A percentile compares a stretch with the other conserved stretches of the same genome.
Evolutionary conservation across 2,888 invertebrate genomes (phyloP).

Genomic region (Nasonovia ribisnigri): DNA sequence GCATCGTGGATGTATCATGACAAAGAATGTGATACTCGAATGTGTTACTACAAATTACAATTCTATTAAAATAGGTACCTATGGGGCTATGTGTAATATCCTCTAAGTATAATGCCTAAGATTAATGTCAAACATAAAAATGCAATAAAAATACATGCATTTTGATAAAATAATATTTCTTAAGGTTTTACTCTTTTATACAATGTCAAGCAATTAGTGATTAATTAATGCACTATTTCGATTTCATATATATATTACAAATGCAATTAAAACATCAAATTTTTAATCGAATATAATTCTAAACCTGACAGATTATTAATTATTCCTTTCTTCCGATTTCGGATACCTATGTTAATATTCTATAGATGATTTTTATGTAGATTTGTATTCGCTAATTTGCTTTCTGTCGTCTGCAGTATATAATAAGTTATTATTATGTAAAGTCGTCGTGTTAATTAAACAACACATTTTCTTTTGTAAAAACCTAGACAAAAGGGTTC

Average conservation of each 20-base stretch:
- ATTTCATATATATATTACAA: background rate
- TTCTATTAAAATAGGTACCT: background rate
- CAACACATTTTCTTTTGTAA: background rate
- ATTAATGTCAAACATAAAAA: constrained; percentile 7
- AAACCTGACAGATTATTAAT: constrained; percentile 2
- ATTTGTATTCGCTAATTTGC: background rate
- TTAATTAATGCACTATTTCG: background rate
- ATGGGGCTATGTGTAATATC: background rate
- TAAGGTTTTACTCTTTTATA: background rate
- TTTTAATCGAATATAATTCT: background rate
- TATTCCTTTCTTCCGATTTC: background rate
- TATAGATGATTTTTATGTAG: background rate
- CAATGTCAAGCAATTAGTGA: background rate
- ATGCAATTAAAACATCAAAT: background rate
- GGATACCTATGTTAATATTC: background rate
- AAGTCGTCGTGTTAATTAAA: background rate
- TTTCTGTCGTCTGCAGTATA: background rate
- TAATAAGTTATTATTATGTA: background rate
- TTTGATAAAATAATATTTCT: constrained; percentile 14
- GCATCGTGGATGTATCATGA: background rate
- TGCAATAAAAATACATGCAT: background rate
- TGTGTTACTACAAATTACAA: background rate
- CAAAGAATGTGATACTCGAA: background rate
- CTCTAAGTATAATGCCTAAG: background rate
- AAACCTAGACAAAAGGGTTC: background rate